These are phyloP conservation scores for Mesochorus sp. DNA, from an alignment of 2,888 invertebrate species.

Conservation along the genomic window DNA sequence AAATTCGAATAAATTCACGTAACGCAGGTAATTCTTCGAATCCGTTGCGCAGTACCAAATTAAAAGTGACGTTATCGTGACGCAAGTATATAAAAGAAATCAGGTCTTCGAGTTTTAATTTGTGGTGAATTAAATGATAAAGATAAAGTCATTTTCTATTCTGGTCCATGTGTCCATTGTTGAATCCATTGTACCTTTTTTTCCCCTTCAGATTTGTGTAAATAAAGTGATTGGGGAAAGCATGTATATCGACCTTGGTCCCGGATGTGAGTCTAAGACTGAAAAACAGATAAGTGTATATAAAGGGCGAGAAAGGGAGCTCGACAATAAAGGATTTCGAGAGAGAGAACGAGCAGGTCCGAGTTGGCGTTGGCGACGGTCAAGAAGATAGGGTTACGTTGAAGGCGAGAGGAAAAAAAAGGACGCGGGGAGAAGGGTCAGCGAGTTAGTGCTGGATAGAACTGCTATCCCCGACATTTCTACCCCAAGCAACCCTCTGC, in stretches of 20 bases:
- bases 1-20: conserved; percentile 60
- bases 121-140: too few relatives aligned
- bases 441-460: conserved; percentile 34
- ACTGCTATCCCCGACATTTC: conserved; percentile 19
- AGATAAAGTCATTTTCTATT: too few relatives aligned
- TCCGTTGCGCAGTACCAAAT: too few relatives aligned
- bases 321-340: conserved; percentile 49
- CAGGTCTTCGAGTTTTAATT: too few relatives aligned
- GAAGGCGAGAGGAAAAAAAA: background rate
- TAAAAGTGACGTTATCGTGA: too few relatives aligned
- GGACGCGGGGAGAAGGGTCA: conserved; percentile 12
- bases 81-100: too few relatives aligned
- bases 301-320: conserved; percentile 1
- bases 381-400: conserved; percentile 29
- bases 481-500: conserved; percentile 36
- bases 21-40: background rate
- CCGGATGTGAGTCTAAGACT: conserved; percentile 75
- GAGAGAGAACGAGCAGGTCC: conserved; percentile 46
- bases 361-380: conserved; percentile 49
- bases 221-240: conserved; percentile 72
- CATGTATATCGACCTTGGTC: conserved; percentile 77
- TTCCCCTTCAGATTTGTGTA: conserved; percentile 64
- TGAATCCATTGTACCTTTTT: conserved; percentile 24
- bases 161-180: too few relatives aligned
- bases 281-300: conserved; percentile 28